phyloP scores from a whole-genome alignment of 1,140 invertebrate genomes.

The Drosophila seguyi region DNA sequence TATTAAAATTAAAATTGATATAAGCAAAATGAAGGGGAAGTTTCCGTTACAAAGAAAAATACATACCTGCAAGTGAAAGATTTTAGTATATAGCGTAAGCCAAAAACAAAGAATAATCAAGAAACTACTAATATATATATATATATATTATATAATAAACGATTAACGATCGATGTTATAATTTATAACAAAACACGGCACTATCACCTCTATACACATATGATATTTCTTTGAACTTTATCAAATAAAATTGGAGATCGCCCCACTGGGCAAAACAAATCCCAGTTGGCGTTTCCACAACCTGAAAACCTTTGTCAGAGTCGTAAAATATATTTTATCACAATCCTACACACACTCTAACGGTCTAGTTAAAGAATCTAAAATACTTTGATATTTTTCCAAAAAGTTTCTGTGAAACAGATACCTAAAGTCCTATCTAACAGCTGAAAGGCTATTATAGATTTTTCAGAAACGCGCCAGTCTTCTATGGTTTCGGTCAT shows the following conservation, averaged over 20 bases:
- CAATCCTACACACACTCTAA: neutral
- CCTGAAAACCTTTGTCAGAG: conserved; percentile 1
- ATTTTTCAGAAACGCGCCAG: neutral
- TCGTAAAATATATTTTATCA: neutral
- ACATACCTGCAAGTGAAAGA: conserved; percentile 71
- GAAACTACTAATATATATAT: conserved; percentile 44
- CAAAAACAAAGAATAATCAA: conserved; percentile 57
- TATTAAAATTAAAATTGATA: conserved; percentile 21
- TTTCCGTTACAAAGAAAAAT: conserved; percentile 49
- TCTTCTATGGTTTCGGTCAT: neutral
- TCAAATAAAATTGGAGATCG: conserved; percentile 34
- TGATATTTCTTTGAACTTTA: conserved; percentile 48
- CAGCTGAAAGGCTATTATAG: neutral
- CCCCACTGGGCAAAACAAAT: conserved; percentile 21
- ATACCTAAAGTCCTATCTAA: neutral
- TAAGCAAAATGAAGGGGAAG: conserved; percentile 20
- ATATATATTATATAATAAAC: conserved; percentile 47
- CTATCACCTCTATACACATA: conserved; percentile 21
- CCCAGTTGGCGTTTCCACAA: conserved; percentile 7
- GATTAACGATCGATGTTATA: conserved; percentile 61
- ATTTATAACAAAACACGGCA: conserved; percentile 48
- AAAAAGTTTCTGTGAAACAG: neutral
- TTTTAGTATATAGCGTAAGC: conserved; percentile 75
- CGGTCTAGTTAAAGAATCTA: neutral
- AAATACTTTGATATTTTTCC: neutral